phyloP scores from a whole-genome alignment of 2,113 vertebrate species.

The Sapayoa aenigma region DNA sequence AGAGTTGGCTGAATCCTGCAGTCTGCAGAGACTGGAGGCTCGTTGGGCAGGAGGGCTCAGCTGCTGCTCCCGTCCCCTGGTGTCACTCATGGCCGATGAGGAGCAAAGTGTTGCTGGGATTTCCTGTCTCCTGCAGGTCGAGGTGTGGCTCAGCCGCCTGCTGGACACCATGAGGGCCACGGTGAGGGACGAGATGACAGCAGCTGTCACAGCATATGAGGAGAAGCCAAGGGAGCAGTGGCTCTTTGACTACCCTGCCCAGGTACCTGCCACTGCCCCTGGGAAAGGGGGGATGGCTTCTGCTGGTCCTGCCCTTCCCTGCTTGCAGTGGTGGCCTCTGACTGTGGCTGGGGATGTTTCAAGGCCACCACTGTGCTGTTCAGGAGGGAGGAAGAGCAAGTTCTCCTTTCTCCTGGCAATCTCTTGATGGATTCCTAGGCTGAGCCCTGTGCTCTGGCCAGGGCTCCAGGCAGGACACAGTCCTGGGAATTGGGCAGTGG shows the following conservation, averaged over 20 bases:
- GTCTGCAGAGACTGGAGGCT: background rate
- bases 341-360: rapidly evolving
- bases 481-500: rapidly evolving
- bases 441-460: background rate
- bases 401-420: background rate
- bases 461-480: background rate
- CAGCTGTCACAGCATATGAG: slow-evolving; percentile 83
- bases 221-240: slow-evolving; percentile 93
- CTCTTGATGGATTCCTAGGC: background rate
- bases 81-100: background rate
- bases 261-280: slow-evolving; percentile 68
- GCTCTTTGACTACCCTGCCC: slow-evolving; percentile 88
- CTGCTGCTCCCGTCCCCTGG: background rate
- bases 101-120: background rate
- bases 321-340: background rate
- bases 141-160: slow-evolving; percentile 86
- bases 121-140: slow-evolving; percentile 77
- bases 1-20: background rate
- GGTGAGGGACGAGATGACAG: slow-evolving; percentile 82
- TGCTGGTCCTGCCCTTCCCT: background rate
- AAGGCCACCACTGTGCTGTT: background rate
- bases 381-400: background rate
- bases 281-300: background rate
- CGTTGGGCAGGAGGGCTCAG: background rate
- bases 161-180: slow-evolving; percentile 86